Conservation (phyloP, 2,797 vertebrate species). For the Acrocephalus scirpaceus region DNA sequence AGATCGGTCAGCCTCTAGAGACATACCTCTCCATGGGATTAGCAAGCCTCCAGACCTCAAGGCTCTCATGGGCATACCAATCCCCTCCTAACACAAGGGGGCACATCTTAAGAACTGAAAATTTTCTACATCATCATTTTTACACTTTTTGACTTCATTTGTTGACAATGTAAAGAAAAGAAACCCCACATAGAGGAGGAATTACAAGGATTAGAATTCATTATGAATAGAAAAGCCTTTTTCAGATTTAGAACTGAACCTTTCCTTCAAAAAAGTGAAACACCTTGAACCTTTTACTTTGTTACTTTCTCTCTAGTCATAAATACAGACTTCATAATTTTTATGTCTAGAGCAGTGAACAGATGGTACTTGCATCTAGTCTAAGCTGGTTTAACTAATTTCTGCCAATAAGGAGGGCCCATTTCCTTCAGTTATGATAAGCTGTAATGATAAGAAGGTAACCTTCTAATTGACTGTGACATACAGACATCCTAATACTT, state of each 20-base stretch:
- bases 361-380: conserved; percentile 10
- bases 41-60: background rate
- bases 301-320: background rate
- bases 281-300: background rate
- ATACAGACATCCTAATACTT: conserved; percentile 36
- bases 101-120: background rate
- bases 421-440: conserved; percentile 52
- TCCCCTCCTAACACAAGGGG: background rate
- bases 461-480: conserved; percentile 46
- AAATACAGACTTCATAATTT: background rate
- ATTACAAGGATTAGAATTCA: background rate
- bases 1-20: background rate
- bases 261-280: background rate
- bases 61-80: background rate
- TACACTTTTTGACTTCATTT: background rate
- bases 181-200: background rate
- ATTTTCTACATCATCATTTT: background rate
- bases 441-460: conserved; percentile 40
- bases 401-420: background rate
- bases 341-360: background rate
- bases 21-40: background rate
- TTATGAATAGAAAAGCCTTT: background rate
- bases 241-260: background rate
- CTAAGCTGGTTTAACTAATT: conserved; percentile 47
- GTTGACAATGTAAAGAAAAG: background rate